Percentiles rank a stretch among this genome's conserved stretches.
These are phyloP conservation scores for Pterocles gutturalis DNA, from an alignment of 2,113 vertebrate genomes.

Conservation along the genomic window DNA sequence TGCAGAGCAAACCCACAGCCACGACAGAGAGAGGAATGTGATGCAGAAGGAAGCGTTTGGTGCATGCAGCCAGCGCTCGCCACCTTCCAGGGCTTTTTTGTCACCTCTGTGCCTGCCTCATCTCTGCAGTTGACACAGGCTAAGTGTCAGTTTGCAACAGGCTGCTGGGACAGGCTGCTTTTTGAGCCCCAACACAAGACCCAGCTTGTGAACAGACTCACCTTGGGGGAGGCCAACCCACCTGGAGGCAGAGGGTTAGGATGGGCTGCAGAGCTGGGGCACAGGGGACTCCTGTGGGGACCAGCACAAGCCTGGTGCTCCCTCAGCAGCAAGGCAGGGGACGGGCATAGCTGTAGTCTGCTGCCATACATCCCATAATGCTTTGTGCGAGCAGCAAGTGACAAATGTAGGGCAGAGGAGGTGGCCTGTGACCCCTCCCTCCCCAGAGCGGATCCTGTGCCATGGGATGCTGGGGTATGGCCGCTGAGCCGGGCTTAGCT, in stretches of 20 bases:
- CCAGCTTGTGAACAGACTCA: background rate
- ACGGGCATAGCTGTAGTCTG: rapidly evolving
- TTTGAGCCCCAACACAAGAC: background rate
- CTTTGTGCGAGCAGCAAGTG: background rate
- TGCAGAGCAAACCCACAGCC: rapidly evolving
- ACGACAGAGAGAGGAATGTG: rapidly evolving
- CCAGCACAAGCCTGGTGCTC: background rate
- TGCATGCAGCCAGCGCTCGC: rapidly evolving
- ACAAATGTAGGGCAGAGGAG: slow-evolving; percentile 29
- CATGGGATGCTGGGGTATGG: background rate
- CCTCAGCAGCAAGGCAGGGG: rapidly evolving
- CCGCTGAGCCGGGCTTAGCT: slow-evolving; percentile 11
- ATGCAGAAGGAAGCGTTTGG: rapidly evolving
- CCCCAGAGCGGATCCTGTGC: background rate
- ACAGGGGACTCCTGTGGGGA: background rate
- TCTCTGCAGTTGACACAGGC: background rate
- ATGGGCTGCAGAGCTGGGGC: rapidly evolving
- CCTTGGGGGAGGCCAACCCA: background rate
- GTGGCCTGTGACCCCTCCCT: rapidly evolving
- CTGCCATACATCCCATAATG: background rate
- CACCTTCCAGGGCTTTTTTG: background rate
- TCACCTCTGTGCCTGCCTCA: background rate
- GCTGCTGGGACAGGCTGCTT: background rate
- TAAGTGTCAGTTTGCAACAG: background rate
- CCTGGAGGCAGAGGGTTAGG: rapidly evolving